Evolutionary conservation across 2,888 invertebrate genomes (phyloP).

Genomic region (Clistopyga incitator): DNA sequence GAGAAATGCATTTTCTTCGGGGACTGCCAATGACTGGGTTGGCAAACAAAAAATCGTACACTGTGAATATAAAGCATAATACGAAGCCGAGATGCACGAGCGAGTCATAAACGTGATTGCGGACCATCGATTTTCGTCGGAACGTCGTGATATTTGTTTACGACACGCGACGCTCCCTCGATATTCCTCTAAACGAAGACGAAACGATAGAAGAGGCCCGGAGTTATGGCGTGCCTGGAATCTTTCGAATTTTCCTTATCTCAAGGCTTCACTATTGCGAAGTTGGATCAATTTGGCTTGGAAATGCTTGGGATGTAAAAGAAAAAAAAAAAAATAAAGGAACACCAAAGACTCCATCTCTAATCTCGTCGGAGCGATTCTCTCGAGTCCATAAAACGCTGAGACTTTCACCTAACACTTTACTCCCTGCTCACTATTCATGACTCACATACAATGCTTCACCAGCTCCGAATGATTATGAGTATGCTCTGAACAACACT

Average conservation of each 20-base stretch:
- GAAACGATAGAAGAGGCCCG: neutral
- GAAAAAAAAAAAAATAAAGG: neutral
- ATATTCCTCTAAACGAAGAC: conserved; percentile 22
- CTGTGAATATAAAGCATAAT: conserved; percentile 19
- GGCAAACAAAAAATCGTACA: too few species aligned
- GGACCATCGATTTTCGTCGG: conserved; percentile 51
- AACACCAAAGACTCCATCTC: too few species aligned
- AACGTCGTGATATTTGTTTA: conserved; percentile 63
- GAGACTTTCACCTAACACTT: neutral
- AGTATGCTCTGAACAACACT: neutral
- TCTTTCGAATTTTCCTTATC: neutral
- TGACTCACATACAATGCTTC: neutral
- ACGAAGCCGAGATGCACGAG: conserved; percentile 52
- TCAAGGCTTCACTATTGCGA: neutral
- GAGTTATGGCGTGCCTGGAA: neutral
- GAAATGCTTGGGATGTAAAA: neutral
- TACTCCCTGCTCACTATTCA: neutral
- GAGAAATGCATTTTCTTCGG: neutral
- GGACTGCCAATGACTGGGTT: neutral
- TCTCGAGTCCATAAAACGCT: neutral
- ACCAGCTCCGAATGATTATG: neutral
- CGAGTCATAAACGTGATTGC: conserved; percentile 59
- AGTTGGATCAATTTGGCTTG: neutral
- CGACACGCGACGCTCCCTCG: conserved; percentile 36
- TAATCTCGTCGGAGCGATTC: neutral